Conservation (phyloP, 1,140 invertebrate species). For the Vollenhovia emeryi region DNA sequence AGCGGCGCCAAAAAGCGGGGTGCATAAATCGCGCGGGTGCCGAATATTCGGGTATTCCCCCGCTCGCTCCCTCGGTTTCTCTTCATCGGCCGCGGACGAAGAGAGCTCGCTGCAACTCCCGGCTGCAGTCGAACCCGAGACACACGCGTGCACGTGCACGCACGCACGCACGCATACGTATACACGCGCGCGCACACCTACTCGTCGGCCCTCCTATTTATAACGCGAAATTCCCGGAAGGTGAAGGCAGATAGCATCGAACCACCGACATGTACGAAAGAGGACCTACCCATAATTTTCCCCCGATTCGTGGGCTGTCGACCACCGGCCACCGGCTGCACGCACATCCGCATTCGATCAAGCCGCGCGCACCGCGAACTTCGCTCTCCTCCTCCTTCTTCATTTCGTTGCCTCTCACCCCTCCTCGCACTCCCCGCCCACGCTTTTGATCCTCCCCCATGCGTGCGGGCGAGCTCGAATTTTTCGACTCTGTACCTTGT, state of each 20-base stretch:
- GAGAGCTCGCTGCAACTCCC: constrained; percentile 36
- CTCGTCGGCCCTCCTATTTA: constrained; percentile 71
- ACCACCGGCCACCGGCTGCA: constrained; percentile 64
- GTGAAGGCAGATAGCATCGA: constrained; percentile 74
- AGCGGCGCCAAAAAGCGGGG: constrained; percentile 37
- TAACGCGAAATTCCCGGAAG: constrained; percentile 76
- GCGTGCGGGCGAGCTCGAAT: background rate
- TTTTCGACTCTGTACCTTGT: constrained; percentile 9
- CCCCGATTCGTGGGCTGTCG: constrained; percentile 68
- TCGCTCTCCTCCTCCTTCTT: background rate
- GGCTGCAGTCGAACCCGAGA: constrained; percentile 21
- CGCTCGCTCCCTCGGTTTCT: constrained; percentile 10
- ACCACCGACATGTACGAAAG: constrained; percentile 65
- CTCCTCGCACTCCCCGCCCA: background rate
- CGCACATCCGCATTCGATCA: constrained; percentile 79
- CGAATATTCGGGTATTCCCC: constrained; percentile 59
- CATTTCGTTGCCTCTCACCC: background rate
- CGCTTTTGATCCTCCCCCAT: background rate
- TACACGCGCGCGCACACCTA: background rate
- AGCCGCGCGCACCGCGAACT: constrained; percentile 52
- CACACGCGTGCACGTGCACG: background rate
- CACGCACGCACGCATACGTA: background rate
- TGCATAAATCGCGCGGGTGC: constrained; percentile 71
- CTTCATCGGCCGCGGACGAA: background rate
- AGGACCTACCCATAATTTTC: constrained; percentile 75